Percentiles rank a stretch among this genome's conserved stretches.
Conservation (phyloP, 2,888 invertebrate genomes). For the Ichneumoninae sp. region DNA sequence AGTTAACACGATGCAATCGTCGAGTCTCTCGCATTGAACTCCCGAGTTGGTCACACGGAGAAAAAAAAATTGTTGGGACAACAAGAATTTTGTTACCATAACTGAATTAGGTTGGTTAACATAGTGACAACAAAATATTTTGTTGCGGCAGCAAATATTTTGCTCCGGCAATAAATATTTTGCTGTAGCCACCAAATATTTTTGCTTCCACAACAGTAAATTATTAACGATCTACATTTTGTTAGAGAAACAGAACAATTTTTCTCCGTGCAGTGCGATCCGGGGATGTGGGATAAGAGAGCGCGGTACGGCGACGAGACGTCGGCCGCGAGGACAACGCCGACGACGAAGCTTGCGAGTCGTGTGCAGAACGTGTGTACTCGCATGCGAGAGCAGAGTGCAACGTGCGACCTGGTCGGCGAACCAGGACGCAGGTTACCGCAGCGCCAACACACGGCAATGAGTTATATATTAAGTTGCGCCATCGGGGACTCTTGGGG, state of each 20-base stretch:
- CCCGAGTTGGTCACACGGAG: constrained; percentile 2
- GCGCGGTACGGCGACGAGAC: neutral
- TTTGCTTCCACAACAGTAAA: no score
- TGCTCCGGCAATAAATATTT: no score
- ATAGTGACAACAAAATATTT: no score
- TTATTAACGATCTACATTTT: no score
- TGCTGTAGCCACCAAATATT: no score
- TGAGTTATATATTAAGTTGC: constrained; percentile 48
- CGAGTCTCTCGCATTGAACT: constrained; percentile 54
- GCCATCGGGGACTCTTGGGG: constrained; percentile 51
- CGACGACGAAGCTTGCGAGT: constrained; percentile 20
- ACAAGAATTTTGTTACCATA: no score
- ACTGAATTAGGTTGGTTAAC: no score
- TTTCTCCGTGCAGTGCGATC: no score
- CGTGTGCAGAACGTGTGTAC: constrained; percentile 43
- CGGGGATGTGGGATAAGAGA: constrained; percentile 20
- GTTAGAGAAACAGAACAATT: no score
- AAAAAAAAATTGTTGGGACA: no score
- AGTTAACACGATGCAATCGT: constrained; percentile 46
- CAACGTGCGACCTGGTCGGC: constrained; percentile 77
- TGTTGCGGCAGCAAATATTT: no score
- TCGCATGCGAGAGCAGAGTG: constrained; percentile 50
- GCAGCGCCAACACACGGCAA: constrained; percentile 58
- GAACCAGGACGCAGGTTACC: constrained; percentile 79
- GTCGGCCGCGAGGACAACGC: constrained; percentile 22